Evolutionary conservation across 2,888 invertebrate species (phyloP), one percentile per base, ranked within the genome.

Genomic region (Xestobium rufovillosum): DNA sequence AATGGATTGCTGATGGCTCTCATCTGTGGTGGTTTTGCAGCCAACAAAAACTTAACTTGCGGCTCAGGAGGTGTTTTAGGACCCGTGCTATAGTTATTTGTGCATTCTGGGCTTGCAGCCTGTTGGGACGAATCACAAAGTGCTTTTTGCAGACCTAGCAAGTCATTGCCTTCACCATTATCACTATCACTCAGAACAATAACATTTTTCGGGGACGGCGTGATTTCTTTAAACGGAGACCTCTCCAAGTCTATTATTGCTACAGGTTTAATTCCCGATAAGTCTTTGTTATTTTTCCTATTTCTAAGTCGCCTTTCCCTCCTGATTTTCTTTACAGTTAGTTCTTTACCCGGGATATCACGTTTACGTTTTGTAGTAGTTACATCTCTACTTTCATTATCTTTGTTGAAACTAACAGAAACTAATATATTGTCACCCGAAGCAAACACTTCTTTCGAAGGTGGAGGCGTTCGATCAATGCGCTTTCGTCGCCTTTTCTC

Each of bases 371-470:
- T 68, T 10, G 50, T 44, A 42, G 59, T 49, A 9, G 55, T 54
- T 9, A 61, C 54, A 37, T 60, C 57, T 38, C 64, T 56, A 17
- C 59, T 59, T 42, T 61, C 60, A 43, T 65, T 71, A 47, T 75
- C 76, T 51, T 86, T 85, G 60, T 84, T 83, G 65, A 91, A 92
- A 63, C 88, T 90, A 11, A 92, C 88, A 66, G 89, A 90, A 8
- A 92, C 90, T 45, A 92, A 74, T 54, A 92, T 91, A 61, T 90
- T 91, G 65, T 91, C 88, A 2, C 91, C 91, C 8, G 90, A 89
- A 1, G 91, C 88, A 61, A 89, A 91, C 2, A 92, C 88, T 66
- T 90, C 90, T 61, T 91, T 91, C 2, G 84, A 83, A 1, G 86
- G 84, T 34, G 71, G 74, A n/a, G 71, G 72, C 0, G 74, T 74